Evolutionary conservation across 2,113 vertebrate species (phyloP).

Genomic region (Pardalotus punctatus): DNA sequence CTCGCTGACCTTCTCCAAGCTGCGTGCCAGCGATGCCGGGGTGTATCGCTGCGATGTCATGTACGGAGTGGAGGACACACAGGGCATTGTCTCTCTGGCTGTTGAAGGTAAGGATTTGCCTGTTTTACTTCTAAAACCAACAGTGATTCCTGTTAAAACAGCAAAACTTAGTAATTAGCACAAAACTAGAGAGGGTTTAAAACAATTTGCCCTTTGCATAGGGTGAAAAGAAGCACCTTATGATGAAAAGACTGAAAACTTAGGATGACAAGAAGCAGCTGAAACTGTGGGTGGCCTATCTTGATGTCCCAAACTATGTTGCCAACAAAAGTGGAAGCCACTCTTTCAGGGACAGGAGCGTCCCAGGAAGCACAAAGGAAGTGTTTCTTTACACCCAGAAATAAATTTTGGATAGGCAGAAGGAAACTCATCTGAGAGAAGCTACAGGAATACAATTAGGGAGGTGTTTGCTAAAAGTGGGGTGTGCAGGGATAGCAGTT

Average conservation of each 20-base stretch:
- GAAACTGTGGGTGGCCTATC: background rate
- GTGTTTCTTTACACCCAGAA: background rate
- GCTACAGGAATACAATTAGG: background rate
- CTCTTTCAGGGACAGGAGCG: background rate
- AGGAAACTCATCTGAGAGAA: background rate
- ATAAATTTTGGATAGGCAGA: background rate
- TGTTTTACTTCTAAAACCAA: background rate
- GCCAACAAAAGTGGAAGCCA: background rate
- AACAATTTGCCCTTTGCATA: background rate
- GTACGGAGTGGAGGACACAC: conserved; percentile 91
- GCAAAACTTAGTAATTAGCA: background rate
- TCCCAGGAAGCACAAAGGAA: background rate
- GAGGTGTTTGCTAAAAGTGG: background rate
- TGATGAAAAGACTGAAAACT: background rate
- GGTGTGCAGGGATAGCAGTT: background rate
- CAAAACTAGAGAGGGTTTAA: background rate
- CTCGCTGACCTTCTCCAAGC: conserved; percentile 86
- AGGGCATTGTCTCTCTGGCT: conserved; percentile 81
- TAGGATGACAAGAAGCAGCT: background rate
- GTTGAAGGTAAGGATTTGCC: conserved; percentile 82
- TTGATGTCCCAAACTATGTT: background rate
- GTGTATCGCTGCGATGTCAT: conserved; percentile 94
- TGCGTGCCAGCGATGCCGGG: conserved; percentile 90
- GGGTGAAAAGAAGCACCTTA: background rate
- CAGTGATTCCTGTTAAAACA: background rate